Percentiles rank a stretch among this genome's conserved stretches.
phyloP scores from a whole-genome alignment of 1,140 invertebrate species.

The Formica selysi region DNA sequence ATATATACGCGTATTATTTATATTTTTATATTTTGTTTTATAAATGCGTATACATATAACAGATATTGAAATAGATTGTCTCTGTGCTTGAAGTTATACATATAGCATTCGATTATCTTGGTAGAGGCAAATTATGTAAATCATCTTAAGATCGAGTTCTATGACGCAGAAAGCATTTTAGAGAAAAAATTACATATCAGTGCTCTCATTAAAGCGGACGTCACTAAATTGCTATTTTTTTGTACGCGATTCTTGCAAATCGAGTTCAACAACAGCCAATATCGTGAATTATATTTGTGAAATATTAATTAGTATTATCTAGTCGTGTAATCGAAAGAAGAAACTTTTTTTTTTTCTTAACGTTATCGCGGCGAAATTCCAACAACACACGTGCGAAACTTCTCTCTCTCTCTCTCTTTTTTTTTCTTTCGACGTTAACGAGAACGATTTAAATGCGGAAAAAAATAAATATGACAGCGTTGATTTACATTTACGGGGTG shows the following conservation, averaged over 20 bases:
- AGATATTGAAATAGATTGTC: conserved; percentile 16
- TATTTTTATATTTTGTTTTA: conserved; percentile 33
- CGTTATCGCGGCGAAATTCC: not conserved
- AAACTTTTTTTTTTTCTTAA: not conserved
- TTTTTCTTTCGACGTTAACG: not conserved
- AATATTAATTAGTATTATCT: not conserved
- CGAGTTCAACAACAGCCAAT: not conserved
- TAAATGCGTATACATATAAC: conserved; percentile 10
- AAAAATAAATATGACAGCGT: not conserved
- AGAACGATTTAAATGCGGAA: not conserved
- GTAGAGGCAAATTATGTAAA: conserved; percentile 8
- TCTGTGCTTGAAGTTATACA: not conserved
- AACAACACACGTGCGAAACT: no score
- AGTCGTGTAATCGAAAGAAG: not conserved
- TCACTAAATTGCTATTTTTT: conserved; percentile 12
- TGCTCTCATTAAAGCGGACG: conserved; percentile 21
- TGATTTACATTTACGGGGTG: conserved; percentile 6
- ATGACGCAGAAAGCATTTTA: conserved; percentile 25
- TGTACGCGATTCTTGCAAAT: not conserved
- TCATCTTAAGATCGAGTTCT: conserved; percentile 38
- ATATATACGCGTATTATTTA: conserved; percentile 5
- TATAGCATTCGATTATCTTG: not conserved
- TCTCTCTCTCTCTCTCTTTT: not conserved
- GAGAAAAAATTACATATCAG: conserved; percentile 24
- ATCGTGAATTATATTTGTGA: not conserved